Evolutionary conservation across 2,888 invertebrate genomes (phyloP).

Genomic region (Cyaniris semiargus): DNA sequence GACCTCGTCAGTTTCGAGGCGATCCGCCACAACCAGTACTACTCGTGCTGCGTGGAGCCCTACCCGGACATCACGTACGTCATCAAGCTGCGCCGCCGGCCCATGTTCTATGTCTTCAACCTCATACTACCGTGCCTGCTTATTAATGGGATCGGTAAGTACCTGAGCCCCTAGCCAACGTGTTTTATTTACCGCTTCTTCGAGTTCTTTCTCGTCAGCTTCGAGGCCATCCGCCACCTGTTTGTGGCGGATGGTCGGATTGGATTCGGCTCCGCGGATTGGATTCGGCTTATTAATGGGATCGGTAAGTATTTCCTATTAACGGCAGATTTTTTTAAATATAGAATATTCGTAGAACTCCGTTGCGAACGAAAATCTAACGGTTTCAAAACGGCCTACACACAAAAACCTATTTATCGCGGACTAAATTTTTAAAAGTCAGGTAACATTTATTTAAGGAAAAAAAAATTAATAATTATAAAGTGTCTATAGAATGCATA

Average conservation of each 20-base stretch:
- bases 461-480: too few relatives aligned
- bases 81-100: slow-evolving; percentile 86
- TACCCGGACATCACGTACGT: slow-evolving; percentile 92
- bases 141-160: slow-evolving; percentile 90
- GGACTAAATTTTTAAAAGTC: too few relatives aligned
- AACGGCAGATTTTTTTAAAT: background rate
- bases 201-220: slow-evolving; percentile 91
- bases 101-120: slow-evolving; percentile 93
- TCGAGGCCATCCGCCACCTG: slow-evolving; percentile 85
- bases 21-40: slow-evolving; percentile 85
- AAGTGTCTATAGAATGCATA: too few relatives aligned
- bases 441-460: too few relatives aligned
- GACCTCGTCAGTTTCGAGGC: slow-evolving; percentile 89
- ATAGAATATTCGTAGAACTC: too few relatives aligned
- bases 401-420: too few relatives aligned
- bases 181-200: too few relatives aligned
- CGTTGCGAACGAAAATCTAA: too few relatives aligned
- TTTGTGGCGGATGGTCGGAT: too few relatives aligned
- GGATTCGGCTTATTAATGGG: slow-evolving; percentile 91
- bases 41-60: slow-evolving; percentile 90
- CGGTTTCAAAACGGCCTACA: too few relatives aligned
- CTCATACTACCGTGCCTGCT: slow-evolving; percentile 91
- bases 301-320: slow-evolving; percentile 78
- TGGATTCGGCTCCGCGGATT: too few relatives aligned
- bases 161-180: too few relatives aligned